Percentiles rank a stretch among this genome's conserved stretches.
Evolutionary conservation across 2,888 invertebrate species (phyloP).

Genomic region (Sipha maydis): DNA sequence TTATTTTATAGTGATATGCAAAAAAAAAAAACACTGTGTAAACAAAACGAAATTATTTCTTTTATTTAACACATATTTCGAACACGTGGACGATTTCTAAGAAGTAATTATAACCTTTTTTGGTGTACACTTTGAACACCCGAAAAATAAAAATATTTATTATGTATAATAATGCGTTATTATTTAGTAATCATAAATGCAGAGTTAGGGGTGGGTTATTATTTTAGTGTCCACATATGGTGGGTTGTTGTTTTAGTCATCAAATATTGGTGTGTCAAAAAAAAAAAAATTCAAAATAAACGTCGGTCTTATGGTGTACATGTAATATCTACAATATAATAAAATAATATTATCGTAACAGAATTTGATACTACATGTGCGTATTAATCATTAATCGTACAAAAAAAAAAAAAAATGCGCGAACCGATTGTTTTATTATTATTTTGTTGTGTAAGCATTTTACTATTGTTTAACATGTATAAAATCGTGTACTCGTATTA

Average conservation of each 20-base stretch:
- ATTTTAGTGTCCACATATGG: slow-evolving; percentile 47
- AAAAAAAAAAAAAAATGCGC: background rate
- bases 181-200: background rate
- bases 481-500: background rate
- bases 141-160: slow-evolving; percentile 6
- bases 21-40: background rate
- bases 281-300: background rate
- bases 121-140: background rate
- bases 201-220: slow-evolving; percentile 6
- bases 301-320: background rate
- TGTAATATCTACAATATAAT: background rate
- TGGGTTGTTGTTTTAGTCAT: slow-evolving; percentile 25
- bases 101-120: slow-evolving; percentile 11
- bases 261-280: slow-evolving; percentile 13
- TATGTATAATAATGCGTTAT: background rate
- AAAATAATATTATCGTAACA: background rate
- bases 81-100: background rate
- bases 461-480: background rate
- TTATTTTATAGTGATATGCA: background rate
- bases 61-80: background rate
- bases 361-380: background rate
- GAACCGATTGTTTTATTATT: background rate
- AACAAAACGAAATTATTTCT: background rate
- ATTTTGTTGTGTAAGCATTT: slow-evolving; percentile 19
- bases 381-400: background rate